Conservation (phyloP, 2,888 invertebrate species). For the Phymatocera aterrima region DNA sequence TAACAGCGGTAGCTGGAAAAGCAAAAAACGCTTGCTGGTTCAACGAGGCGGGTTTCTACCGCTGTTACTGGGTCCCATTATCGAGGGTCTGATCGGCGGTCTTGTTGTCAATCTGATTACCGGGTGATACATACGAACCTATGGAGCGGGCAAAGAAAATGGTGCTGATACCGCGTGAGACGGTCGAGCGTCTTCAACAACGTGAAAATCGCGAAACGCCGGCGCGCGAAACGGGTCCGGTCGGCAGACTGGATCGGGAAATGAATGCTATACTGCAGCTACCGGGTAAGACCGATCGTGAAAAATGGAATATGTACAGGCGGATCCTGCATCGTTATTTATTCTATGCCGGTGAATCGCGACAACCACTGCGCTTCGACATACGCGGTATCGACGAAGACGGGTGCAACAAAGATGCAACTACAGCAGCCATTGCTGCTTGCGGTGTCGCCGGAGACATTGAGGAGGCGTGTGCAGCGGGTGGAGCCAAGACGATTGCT, state of each 20-base stretch:
- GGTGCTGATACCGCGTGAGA: slow-evolving; percentile 4
- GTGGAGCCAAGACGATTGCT: no score
- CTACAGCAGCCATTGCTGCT: not conserved
- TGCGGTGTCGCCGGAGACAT: no score
- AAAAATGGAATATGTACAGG: slow-evolving; percentile 49
- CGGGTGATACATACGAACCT: not conserved
- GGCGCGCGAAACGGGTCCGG: not conserved
- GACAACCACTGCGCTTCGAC: not conserved
- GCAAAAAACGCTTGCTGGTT: slow-evolving; percentile 9
- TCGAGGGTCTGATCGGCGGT: not conserved
- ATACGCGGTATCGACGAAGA: no score
- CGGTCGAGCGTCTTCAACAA: slow-evolving; percentile 4
- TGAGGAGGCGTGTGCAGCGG: no score
- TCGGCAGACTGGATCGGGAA: slow-evolving; percentile 1
- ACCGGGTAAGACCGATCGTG: not conserved
- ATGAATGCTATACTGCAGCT: slow-evolving; percentile 25
- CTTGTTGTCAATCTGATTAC: not conserved
- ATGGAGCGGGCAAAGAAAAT: slow-evolving; percentile 22
- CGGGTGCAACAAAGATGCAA: no score
- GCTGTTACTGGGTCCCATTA: slow-evolving; percentile 5
- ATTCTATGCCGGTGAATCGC: slow-evolving; percentile 1
- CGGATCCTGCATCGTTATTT: slow-evolving; percentile 45
- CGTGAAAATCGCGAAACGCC: no score
- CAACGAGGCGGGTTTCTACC: not conserved
- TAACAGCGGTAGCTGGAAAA: not conserved